phyloP scores from a whole-genome alignment of 2,797 vertebrate genomes.

The Florisuga fusca region DNA sequence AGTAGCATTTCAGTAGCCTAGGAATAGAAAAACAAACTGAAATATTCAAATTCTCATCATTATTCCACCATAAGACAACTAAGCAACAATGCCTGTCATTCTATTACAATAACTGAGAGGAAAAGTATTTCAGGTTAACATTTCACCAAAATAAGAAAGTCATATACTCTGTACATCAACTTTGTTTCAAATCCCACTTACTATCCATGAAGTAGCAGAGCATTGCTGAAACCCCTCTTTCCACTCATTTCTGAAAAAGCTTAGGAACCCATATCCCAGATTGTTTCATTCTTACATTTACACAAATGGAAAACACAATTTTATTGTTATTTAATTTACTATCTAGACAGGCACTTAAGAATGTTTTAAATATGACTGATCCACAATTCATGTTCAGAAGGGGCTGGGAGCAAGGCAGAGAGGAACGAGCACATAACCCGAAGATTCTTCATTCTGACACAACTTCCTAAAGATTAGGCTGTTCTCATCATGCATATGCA shows the following conservation, averaged over 20 bases:
- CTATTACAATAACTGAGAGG: background rate
- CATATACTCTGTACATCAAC: background rate
- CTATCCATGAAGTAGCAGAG: background rate
- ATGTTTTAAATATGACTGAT: background rate
- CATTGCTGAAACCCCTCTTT: background rate
- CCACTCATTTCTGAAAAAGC: background rate
- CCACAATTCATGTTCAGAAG: background rate
- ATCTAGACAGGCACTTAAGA: background rate
- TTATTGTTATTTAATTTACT: background rate
- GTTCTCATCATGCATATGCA: background rate
- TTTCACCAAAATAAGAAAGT: background rate
- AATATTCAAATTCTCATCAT: background rate
- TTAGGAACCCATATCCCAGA: background rate
- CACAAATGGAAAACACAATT: background rate
- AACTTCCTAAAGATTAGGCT: background rate
- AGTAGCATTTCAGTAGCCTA: background rate
- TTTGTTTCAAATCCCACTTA: background rate
- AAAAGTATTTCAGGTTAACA: background rate
- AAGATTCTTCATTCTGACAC: background rate
- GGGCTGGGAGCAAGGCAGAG: background rate
- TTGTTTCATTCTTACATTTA: background rate
- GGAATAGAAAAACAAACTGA: background rate
- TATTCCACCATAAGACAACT: background rate
- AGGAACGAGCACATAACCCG: background rate
- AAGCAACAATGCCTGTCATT: background rate